These are phyloP conservation scores for Tolmerus cingulatus DNA, from an alignment of 2,888 invertebrate genomes.

Conservation along the genomic window DNA sequence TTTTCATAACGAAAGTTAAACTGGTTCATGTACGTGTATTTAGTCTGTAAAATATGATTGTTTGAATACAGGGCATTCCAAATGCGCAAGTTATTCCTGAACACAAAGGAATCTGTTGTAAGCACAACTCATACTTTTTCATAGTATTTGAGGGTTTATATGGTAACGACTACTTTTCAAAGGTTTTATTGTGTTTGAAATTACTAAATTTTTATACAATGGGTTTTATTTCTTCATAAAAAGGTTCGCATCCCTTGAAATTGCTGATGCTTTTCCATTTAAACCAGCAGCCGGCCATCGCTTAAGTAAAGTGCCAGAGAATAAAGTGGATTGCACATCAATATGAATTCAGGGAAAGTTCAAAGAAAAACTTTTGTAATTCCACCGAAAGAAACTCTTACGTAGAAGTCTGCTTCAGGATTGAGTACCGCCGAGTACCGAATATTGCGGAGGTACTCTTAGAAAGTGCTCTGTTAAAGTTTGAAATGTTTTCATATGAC, in stretches of 20 bases:
- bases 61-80: too few species aligned
- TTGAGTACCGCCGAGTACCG: background rate
- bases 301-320: background rate
- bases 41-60: too few species aligned
- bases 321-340: background rate
- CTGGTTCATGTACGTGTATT: too few species aligned
- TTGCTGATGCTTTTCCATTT: background rate
- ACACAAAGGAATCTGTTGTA: too few species aligned
- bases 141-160: too few species aligned
- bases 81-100: too few species aligned
- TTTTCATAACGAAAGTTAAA: too few species aligned
- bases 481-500: background rate
- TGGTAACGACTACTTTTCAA: too few species aligned
- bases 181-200: too few species aligned
- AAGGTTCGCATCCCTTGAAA: background rate
- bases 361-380: background rate
- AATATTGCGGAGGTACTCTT: background rate
- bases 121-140: too few species aligned
- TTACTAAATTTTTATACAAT: too few species aligned
- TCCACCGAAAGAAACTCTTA: background rate
- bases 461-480: background rate
- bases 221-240: too few species aligned
- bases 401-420: background rate
- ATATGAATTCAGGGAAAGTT: background rate
- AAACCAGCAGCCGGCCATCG: background rate